phyloP scores from a whole-genome alignment of 2,797 vertebrate species.

The Ctenosaura bakeri region DNA sequence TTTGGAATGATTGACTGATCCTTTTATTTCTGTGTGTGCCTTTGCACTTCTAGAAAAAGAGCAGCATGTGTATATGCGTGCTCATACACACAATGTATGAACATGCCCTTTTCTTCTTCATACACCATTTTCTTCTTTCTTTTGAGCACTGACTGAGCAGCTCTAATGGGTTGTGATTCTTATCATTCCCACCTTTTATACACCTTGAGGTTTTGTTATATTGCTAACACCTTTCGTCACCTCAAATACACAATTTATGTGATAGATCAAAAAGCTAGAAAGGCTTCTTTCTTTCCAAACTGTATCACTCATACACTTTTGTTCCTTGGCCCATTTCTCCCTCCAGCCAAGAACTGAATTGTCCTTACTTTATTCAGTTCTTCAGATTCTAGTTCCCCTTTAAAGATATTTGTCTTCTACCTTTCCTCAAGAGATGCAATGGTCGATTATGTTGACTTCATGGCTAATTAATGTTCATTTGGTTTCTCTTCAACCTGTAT shows the following conservation, averaged over 20 bases:
- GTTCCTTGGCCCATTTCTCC: not conserved
- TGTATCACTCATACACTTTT: slow-evolving; percentile 17
- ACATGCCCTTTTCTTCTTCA: not conserved
- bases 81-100: not conserved
- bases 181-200: slow-evolving; percentile 11
- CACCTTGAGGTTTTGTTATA: slow-evolving; percentile 8
- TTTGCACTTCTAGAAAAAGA: slow-evolving; percentile 22
- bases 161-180: slow-evolving; percentile 47
- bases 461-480: slow-evolving; percentile 19
- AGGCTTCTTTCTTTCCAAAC: not conserved
- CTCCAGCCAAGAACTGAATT: slow-evolving; percentile 15
- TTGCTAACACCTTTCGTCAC: not conserved
- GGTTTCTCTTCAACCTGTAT: slow-evolving; percentile 1
- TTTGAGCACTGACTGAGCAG: slow-evolving; percentile 42
- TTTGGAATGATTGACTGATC: slow-evolving; percentile 39
- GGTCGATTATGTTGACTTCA: slow-evolving; percentile 19
- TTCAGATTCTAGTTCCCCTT: slow-evolving; percentile 46
- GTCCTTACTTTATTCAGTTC: slow-evolving; percentile 21
- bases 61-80: not conserved
- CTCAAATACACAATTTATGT: slow-evolving; percentile 22
- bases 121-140: slow-evolving; percentile 13
- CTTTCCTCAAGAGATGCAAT: not conserved
- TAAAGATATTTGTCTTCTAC: slow-evolving; percentile 30
- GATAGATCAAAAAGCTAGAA: slow-evolving; percentile 38
- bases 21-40: slow-evolving; percentile 32